Evolutionary conservation across 1,140 invertebrate species (phyloP), one percentile per base, ranked within the genome.

Genomic region (Asbolus verrucosus): DNA sequence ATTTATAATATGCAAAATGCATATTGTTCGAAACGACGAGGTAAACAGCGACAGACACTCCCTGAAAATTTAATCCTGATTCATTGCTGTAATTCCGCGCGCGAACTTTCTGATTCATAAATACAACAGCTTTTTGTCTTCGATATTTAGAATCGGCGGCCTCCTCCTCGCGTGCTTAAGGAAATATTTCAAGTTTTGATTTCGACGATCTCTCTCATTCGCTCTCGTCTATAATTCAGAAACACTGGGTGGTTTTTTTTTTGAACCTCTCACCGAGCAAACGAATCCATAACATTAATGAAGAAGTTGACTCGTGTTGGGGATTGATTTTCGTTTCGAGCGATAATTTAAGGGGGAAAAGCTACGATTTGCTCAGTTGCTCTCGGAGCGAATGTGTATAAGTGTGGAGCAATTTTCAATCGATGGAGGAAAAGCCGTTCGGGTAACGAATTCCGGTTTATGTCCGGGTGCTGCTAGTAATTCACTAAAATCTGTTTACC

Each of bases 1-100:
- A 70, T 70, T 70, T 70, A 70, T 70, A 41, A 65, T 38, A 39
- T 59, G 46, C 61, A 54, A 65, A 70, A 70, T 27, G 27, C 38
- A 62, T 70, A 70, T 62, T 69, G 67, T 63, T 69, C 4, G 6
- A 9, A 41, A 31, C 65, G 30, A 15, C 16, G 33, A 15, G 62
- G 41, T 66, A 66, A 66, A 66, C 33, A 46, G 31, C 50, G 43
- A 62, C 60, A 62, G 16, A 62, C 9, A 36, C 60, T 16, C 43
- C 6, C 27, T 39, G 24, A 67, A 67, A 67, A 38, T 18, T 46
- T 59, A 59, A 67, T 27, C 24, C 43, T 67, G 27, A 67, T 59
- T 67, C 30, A 67, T 62, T 62, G 60, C 13, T 24, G 27, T 15
- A 16, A 36, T 38, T 62, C 13, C 13, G 30, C 30, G n/a, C n/a